phyloP scores from a whole-genome alignment of 2,113 vertebrate species.

The Centrocercus urophasianus region DNA sequence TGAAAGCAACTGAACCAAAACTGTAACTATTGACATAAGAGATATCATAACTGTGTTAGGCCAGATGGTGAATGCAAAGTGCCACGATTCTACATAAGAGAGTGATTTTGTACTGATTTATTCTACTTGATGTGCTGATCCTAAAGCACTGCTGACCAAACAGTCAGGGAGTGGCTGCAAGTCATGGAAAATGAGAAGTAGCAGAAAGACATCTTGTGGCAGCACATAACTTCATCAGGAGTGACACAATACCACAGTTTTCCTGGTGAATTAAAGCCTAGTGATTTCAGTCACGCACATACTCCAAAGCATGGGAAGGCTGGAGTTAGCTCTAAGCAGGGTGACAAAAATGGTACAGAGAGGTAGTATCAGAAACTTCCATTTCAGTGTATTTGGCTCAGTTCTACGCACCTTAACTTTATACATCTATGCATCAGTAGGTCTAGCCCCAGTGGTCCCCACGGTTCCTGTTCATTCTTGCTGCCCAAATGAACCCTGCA shows the following conservation, averaged over 20 bases:
- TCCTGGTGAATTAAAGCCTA: background rate
- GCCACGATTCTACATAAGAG: background rate
- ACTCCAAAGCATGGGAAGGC: background rate
- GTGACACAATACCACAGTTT: background rate
- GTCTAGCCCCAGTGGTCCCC: background rate
- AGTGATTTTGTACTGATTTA: background rate
- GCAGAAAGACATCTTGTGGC: background rate
- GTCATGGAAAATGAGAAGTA: background rate
- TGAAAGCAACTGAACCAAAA: background rate
- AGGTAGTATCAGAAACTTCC: background rate
- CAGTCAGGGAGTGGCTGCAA: background rate
- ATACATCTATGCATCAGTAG: fast-evolving
- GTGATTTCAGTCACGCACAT: background rate
- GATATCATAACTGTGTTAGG: background rate
- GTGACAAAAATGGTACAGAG: background rate
- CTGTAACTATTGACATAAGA: constrained; percentile 12
- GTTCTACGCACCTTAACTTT: background rate
- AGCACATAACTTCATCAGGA: fast-evolving
- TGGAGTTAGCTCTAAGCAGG: background rate
- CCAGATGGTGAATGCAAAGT: background rate
- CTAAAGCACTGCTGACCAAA: background rate
- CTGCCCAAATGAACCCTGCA: background rate
- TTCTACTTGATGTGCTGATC: background rate
- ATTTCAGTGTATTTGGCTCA: background rate
- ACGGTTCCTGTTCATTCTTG: background rate